Percentiles rank a stretch among this genome's conserved stretches.
Evolutionary conservation across 2,888 invertebrate genomes (phyloP).

Genomic region (Microctonus brassicae): DNA sequence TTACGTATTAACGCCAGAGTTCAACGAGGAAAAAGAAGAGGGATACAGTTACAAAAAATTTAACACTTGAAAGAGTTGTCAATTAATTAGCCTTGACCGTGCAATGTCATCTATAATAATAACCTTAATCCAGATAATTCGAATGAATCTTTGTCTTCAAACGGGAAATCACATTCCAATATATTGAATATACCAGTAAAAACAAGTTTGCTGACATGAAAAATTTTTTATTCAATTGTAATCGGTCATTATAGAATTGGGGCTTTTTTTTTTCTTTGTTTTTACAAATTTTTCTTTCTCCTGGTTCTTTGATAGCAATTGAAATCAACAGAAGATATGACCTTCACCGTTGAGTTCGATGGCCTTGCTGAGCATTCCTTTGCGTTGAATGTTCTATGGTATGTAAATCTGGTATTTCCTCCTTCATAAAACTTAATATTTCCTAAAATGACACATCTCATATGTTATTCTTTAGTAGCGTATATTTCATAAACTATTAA

Average conservation of each 20-base stretch:
- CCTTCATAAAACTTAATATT: not conserved
- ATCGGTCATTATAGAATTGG: not conserved
- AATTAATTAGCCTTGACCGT: not conserved
- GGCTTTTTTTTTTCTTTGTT: not conserved
- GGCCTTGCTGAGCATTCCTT: not conserved
- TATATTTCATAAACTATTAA: too few species aligned
- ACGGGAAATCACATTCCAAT: not conserved
- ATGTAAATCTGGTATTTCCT: not conserved
- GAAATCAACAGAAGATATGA: conserved; percentile 9
- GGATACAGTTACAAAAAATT: not conserved
- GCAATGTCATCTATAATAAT: not conserved
- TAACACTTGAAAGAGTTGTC: not conserved
- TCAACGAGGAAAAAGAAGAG: not conserved
- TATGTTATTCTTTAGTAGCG: not conserved
- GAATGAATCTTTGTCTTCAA: not conserved
- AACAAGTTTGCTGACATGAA: not conserved
- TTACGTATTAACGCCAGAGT: not conserved
- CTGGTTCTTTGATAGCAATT: not conserved
- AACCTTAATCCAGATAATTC: not conserved
- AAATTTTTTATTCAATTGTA: not conserved
- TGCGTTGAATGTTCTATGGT: not conserved
- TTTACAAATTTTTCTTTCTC: not conserved
- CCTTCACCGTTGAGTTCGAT: conserved; percentile 36
- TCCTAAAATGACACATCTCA: not conserved
- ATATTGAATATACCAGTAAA: not conserved